Base-by-base conservation (phyloP, 2,113 vertebrate species). In the Delphinus delphis region DNA sequence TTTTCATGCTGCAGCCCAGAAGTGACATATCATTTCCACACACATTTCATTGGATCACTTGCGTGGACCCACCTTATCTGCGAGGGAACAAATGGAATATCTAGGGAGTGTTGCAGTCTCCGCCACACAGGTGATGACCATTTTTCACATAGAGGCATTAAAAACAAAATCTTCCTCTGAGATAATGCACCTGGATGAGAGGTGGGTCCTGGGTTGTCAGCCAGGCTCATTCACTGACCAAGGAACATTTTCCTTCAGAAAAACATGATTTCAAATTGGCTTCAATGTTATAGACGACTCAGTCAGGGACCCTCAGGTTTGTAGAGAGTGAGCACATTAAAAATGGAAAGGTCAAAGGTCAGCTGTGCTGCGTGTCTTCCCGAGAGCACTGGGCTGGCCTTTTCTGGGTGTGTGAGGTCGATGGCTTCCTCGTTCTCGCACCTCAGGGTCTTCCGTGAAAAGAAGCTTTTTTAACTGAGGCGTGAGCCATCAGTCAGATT, bases 391-490 rank as follows among this genome's bases (percentile, higher is more conserved):
- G 21, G 60, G 33, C 60, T 79, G 3, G 2, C 47, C n/a, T 20
- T 68, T 6, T 33, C 58, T 53, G 79, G 36, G 31, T 26, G 10
- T 9, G 2, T n/a, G 81, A 28, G n/a, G 65, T 28, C 0, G 0
- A 26, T 20, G 8, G 21, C 38, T 53, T 90, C 65, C 6, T 76
- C 14, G 5, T 65, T 31, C 50, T 26, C 15, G 11, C 9, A 1
- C 2, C 17, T 33, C 25, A 1, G 8, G 44, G 23, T 31, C 73
- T 44, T 65, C 71, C 18, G 8, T 3, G 77, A 84, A 31, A 21
- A 36, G 90, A 55, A 74, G 60, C 31, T 82, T 95, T 93, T 47
- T 58, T 80, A 79, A 93, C 80, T 86, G 88, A 92, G 41, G 60
- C 15, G 6, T 86, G 88, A 82, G 3, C 44, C 20, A 18, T 89